Evolutionary conservation across 1,140 invertebrate genomes (phyloP).

Genomic region (Nixonia krombeini): DNA sequence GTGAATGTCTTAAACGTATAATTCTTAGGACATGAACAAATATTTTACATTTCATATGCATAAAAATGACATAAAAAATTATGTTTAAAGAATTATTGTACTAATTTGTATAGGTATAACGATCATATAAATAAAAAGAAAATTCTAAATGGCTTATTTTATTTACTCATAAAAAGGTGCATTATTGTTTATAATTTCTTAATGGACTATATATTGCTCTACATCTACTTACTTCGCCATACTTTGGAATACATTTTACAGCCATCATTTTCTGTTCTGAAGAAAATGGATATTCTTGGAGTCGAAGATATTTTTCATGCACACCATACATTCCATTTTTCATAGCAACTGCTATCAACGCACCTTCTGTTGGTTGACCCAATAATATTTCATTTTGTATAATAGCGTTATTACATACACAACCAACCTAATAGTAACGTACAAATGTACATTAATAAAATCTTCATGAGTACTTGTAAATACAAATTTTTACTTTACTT

Average conservation of each 20-base stretch:
- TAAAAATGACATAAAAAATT: too few species aligned
- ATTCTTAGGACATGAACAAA: too few species aligned
- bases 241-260: conserved; percentile 91
- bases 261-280: conserved; percentile 99
- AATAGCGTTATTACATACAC: conserved; percentile 96
- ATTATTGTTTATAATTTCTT: not conserved
- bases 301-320: conserved; percentile 84
- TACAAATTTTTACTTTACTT: not conserved
- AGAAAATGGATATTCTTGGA: conserved; percentile 96
- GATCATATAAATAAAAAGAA: not conserved
- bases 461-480: too few species aligned
- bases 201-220: not conserved
- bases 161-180: not conserved
- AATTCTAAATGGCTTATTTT: not conserved
- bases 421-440: conserved; percentile 78
- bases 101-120: too few species aligned
- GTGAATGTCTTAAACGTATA: too few species aligned
- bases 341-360: conserved; percentile 90
- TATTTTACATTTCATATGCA: too few species aligned
- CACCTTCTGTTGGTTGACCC: conserved; percentile 98
- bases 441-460: too few species aligned
- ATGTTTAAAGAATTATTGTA: too few species aligned
- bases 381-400: conserved; percentile 89
- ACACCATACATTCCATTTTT: conserved; percentile 92
- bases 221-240: conserved; percentile 74